Base-by-base conservation (phyloP, 1,140 invertebrate species). In the Ceratoteleas bidentatus region DNA sequence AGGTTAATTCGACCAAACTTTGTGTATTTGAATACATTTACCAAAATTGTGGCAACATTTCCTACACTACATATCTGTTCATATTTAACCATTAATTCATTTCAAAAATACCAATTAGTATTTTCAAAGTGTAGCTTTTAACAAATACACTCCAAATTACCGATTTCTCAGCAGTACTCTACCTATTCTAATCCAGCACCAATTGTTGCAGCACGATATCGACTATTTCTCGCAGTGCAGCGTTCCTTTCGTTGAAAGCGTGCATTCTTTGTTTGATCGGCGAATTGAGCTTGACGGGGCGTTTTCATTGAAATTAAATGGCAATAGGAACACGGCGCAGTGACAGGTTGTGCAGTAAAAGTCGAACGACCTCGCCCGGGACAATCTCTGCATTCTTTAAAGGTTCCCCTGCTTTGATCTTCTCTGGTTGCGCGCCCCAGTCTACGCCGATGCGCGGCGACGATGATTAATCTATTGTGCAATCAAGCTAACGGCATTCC, bases 401-500 rank as follows among this genome's bases (percentile, higher is more conserved):
- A 69, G 70, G 66, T 81, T 76, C 66, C 50, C 79, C 72, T 62
- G 60, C 66, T 81, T 70, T 75, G 77, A 80, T 80, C 78, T 68
- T 73, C 69, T 74, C 34, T 65, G 50, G 43, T 62, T 75, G 34
- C 40, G 57, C 56, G 69, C 72, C 68, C 54, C 60, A 57, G 40
- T 78, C 47, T 74, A 61, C 70, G 66, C 77, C 69, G 53, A 43
- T 56, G 53, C 61, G 32, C 64, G 75, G 68, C 73, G 68, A 69
- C 69, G 80, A 58, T 78, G 74, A 83, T 83, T 83, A 83, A 78
- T 74, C 74, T 57, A 81, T 85, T 83, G 83, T 77, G 79, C 80
- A 85, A 85, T 81, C 76, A 57, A 77, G 62, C 80, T 83, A 83
- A 83, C 83, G 83, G 79, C 79, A 84, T 81, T 79, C 66, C 56